A percentile compares a stretch with the other conserved stretches of the same genome.
Conservation (phyloP, 37 sponge, comb jelly and placozoan genomes). For the Tethya wilhelma region DNA sequence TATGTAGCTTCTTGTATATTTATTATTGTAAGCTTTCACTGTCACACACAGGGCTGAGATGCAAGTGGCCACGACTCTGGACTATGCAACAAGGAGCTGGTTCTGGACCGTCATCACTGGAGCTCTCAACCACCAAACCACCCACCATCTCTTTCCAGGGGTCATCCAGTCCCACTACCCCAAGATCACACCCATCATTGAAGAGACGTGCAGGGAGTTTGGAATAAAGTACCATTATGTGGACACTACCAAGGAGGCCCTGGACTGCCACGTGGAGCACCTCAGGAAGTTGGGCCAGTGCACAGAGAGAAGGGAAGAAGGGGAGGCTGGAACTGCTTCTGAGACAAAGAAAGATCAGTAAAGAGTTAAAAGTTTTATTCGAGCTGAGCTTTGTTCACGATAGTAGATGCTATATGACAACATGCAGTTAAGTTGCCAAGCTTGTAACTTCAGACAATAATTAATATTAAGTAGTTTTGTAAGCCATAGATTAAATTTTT, state of each 20-base stretch:
- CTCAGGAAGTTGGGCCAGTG: conserved; percentile 82
- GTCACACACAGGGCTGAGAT: conserved; percentile 54
- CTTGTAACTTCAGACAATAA: too few relatives aligned
- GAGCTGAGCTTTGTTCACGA: too few relatives aligned
- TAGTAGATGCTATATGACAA: too few relatives aligned
- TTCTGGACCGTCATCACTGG: conserved; percentile 69
- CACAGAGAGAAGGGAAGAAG: too few relatives aligned
- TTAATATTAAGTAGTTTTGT: too few relatives aligned
- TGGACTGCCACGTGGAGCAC: conserved; percentile 86
- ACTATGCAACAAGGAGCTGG: conserved; percentile 72
- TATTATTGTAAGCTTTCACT: background rate
- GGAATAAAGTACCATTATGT: conserved; percentile 87
- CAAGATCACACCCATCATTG: conserved; percentile 85
- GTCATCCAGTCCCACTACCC: conserved; percentile 89
- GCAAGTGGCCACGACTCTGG: conserved; percentile 67
- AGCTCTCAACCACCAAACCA: conserved; percentile 71
- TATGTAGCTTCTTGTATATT: background rate
- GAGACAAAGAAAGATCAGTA: too few relatives aligned
- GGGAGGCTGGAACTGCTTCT: too few relatives aligned
- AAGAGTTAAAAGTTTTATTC: too few relatives aligned
- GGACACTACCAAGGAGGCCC: conserved; percentile 80
- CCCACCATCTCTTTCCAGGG: conserved; percentile 77
- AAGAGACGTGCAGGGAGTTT: conserved; percentile 85
- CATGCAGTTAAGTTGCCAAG: too few relatives aligned
- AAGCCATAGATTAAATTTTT: too few relatives aligned